Evolutionary conservation across 2,888 invertebrate species (phyloP), one percentile per base, ranked within the genome.

Genomic region (Drosophila mercatorum): DNA sequence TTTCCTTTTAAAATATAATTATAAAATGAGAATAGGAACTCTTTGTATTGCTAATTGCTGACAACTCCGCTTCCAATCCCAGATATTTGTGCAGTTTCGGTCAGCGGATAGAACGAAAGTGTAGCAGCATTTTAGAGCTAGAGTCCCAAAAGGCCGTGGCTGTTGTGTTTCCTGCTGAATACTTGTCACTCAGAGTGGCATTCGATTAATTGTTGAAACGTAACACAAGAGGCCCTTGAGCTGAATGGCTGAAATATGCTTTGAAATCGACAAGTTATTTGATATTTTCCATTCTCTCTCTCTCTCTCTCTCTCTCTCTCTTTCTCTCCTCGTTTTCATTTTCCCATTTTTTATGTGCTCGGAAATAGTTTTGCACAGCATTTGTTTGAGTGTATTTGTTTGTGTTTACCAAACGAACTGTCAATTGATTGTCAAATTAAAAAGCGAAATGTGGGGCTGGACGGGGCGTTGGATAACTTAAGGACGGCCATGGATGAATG

Each of bases 381-480:
- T 22, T 22, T 28, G 28, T 28, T 28, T 28, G 28, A 28, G 28
- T 56, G 72, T 71, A 70, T 61, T 58, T 72, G 68, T 83, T 87
- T 85, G 71, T 80, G 78, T 82, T 88, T 88, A 68, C 78, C 80
- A 85, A 86, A 88, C 90, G 75, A 86, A 90, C 83, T 90, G 90
- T 86, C 86, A 90, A 88, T 86, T 86, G 86, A 86, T 86, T 90
- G 86, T 90, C 86, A 86, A 90, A 86, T 86, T 85, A 89, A 90
- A 86, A 83, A 83, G 72, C 76, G 74, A 79, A 83, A 60, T 64
- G 67, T 60, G 64, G 51, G 67, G 58, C 17, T 71, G 40, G 52
- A 17, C 43, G 28, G 49, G 64, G 53, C 26, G 49, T 59, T n/a
- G 17, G 49, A 51, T 51, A 60, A 51, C 49, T 53, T 72, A 44